Evolutionary conservation across 2,888 invertebrate genomes (phyloP).

Genomic region (Tromatobia lineatoria): DNA sequence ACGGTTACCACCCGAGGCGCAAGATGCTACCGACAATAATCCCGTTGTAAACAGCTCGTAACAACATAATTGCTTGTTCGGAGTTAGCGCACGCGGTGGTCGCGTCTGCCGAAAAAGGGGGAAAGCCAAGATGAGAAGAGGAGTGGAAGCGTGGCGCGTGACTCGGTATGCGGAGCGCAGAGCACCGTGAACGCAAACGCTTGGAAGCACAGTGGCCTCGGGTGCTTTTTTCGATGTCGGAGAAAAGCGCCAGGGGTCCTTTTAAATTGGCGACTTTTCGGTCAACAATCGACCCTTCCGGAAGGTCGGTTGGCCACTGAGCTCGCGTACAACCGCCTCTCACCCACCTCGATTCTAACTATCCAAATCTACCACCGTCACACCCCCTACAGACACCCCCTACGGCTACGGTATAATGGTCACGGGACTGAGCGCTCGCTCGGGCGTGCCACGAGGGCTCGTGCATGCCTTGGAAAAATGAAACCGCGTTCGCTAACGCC

Average conservation of each 20-base stretch:
- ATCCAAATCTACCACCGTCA: constrained; percentile 65
- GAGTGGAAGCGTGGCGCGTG: constrained; percentile 76
- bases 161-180: constrained; percentile 73
- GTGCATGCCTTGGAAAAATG: constrained; percentile 45
- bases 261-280: constrained; percentile 86
- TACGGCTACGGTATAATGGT: constrained; percentile 73
- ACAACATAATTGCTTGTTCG: constrained; percentile 83
- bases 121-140: constrained; percentile 53
- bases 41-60: constrained; percentile 85
- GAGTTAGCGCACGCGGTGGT: constrained; percentile 58
- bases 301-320: constrained; percentile 77
- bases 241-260: constrained; percentile 77
- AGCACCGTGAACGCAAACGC: constrained; percentile 69
- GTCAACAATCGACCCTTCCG: constrained; percentile 85
- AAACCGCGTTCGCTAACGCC: constrained; percentile 44
- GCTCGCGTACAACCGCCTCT: constrained; percentile 42
- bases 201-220: constrained; percentile 73
- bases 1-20: constrained; percentile 78
- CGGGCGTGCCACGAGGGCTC: constrained; percentile 71
- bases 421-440: constrained; percentile 75
- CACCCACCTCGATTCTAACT: constrained; percentile 49
- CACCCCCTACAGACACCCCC: constrained; percentile 67
- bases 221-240: constrained; percentile 56
- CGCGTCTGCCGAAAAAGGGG: constrained; percentile 64
- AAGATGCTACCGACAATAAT: constrained; percentile 85